Base-by-base conservation (phyloP, 2,888 invertebrate species). In the Brassicogethes aeneus region DNA sequence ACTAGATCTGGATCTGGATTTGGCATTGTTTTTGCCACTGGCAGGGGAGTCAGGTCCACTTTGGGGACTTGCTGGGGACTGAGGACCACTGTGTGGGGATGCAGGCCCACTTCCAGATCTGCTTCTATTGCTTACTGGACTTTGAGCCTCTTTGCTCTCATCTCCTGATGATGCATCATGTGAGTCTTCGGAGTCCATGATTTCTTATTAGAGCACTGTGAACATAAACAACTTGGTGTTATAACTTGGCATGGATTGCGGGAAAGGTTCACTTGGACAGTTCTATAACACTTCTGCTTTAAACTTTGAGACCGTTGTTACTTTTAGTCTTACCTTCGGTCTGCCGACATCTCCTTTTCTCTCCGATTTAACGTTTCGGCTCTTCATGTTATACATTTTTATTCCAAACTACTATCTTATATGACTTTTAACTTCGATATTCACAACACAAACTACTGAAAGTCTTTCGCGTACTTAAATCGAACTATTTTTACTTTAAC, bases 141-240 rank as follows among this genome's bases (percentile, higher is more conserved):
- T 58, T 31, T 43, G 43, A 10, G 47, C 36, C 45, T 61, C 59
- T 40, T 55, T 55, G 44, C 61, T 62, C 40, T 66, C 66, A 47
- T 61, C 63, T 39, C 60, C 61, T 16, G 63, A 62, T 39, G 64
- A 65, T 36, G 55, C 72, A 68, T 75, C 76, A 54, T 70, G 69
- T 48, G 77, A 77, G 62, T 77, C 77, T 64, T 77, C 77, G 14
- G 77, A 77, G 63, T 77, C 77, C 76, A 77, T 77, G 34, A 43
- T 46, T 32, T 41, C 16, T 37, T 32, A 42, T 46, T 51, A 50
- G 37, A 39, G 41, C 53, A 47, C 55, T 53, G 52, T 46, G 47
- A 51, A 55, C 38, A 52, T 41, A 39, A n/a, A n/a, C n/a, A n/a
- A n/a, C n/a, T n/a, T n/a, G n/a, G n/a, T n/a, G n/a, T n/a, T n/a